Conservation (phyloP, 2,888 invertebrate genomes). For the Trichopoda pennipes region DNA sequence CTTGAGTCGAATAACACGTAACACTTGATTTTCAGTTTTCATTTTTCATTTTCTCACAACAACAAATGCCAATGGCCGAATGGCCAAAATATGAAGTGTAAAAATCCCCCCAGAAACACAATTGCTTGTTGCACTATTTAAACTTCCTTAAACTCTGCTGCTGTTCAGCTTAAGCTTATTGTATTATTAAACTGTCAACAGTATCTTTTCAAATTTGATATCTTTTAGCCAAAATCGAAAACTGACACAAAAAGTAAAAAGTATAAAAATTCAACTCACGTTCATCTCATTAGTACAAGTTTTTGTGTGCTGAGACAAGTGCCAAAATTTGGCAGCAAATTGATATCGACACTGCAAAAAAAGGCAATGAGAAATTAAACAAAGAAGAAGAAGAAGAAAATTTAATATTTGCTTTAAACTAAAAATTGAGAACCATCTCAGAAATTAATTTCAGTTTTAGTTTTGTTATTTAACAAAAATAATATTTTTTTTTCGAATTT, state of each 20-base stretch:
- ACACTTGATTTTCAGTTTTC: too few relatives aligned
- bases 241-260: background rate
- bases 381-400: background rate
- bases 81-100: background rate
- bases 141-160: background rate
- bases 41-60: too few relatives aligned
- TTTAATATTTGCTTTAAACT: background rate
- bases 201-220: constrained; percentile 1
- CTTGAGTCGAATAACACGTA: background rate
- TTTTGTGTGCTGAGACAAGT: constrained; percentile 34
- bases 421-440: background rate
- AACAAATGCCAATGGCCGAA: background rate
- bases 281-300: constrained; percentile 63
- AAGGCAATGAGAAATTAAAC: too few relatives aligned
- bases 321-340: constrained; percentile 46
- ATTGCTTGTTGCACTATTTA: constrained; percentile 3
- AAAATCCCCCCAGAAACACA: background rate
- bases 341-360: background rate
- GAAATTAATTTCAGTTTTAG: constrained; percentile 33
- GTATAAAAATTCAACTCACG: constrained; percentile 53
- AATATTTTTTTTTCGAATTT: constrained; percentile 23
- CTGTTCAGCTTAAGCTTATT: constrained; percentile 11
- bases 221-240: background rate
- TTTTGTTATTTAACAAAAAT: constrained; percentile 18
- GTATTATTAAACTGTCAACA: constrained; percentile 24